Evolutionary conservation across 2,113 vertebrate species (phyloP).

Genomic region (Gallinago jamesoni): DNA sequence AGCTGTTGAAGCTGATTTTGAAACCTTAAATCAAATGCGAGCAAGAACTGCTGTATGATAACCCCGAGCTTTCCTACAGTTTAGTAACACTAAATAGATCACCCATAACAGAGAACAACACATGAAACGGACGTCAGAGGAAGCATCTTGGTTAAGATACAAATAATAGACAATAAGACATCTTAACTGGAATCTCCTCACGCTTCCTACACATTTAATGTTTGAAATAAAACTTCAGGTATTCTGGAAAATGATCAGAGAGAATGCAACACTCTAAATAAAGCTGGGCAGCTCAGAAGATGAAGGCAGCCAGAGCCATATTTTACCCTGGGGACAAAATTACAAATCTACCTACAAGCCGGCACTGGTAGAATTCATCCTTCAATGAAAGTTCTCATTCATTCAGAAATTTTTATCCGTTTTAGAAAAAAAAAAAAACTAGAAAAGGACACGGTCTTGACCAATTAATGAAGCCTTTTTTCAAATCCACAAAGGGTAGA

Average conservation of each 20-base stretch:
- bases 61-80: not conserved
- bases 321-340: conserved; percentile 20
- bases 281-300: conserved; percentile 30
- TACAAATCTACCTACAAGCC: conserved; percentile 28
- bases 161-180: not conserved
- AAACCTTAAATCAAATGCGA: conserved; percentile 2
- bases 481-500: conserved; percentile 2
- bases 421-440: not conserved
- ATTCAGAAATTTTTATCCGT: not conserved
- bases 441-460: conserved; percentile 21
- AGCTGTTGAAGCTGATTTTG: not conserved
- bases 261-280: not conserved
- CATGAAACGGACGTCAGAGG: not conserved
- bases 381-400: conserved; percentile 57
- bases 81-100: not conserved
- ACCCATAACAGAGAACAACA: not conserved
- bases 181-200: not conserved
- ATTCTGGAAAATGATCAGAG: conserved; percentile 12
- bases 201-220: not conserved
- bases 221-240: not conserved
- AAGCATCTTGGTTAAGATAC: not conserved
- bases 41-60: not conserved
- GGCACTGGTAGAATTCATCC: conserved; percentile 5
- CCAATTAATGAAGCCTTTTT: conserved; percentile 16
- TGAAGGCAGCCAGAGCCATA: not conserved